phyloP scores from a whole-genome alignment of 1,140 invertebrate species.

The Hycleus phaleratus region DNA sequence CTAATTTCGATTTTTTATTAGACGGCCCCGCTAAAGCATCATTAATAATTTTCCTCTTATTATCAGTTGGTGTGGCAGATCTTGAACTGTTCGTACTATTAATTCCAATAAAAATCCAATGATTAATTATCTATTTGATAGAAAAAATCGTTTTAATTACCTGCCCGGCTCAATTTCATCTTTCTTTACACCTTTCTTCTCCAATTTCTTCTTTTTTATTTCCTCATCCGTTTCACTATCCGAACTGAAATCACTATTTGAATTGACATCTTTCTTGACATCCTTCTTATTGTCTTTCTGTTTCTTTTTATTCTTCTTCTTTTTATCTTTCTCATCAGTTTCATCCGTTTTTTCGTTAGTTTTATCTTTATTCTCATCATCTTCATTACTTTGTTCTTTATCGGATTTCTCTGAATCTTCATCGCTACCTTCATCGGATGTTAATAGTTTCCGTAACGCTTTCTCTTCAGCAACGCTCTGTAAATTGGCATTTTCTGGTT shows the following conservation, averaged over 20 bases:
- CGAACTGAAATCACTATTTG: slow-evolving; percentile 63
- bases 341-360: slow-evolving; percentile 54
- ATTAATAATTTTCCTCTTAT: slow-evolving; percentile 35
- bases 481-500: slow-evolving; percentile 55
- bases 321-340: slow-evolving; percentile 47
- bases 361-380: slow-evolving; percentile 46
- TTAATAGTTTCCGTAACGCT: slow-evolving; percentile 74
- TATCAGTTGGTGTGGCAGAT: slow-evolving; percentile 52
- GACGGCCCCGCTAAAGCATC: slow-evolving; percentile 34
- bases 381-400: slow-evolving; percentile 48
- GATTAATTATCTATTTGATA: no score
- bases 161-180: slow-evolving; percentile 38
- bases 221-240: slow-evolving; percentile 67
- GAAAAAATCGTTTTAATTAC: no score
- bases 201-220: slow-evolving; percentile 39
- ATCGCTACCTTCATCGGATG: slow-evolving; percentile 84
- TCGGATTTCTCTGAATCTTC: slow-evolving; percentile 65
- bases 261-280: slow-evolving; percentile 40
- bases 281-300: slow-evolving; percentile 57
- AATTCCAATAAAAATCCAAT: no score
- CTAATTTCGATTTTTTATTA: slow-evolving; percentile 56
- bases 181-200: slow-evolving; percentile 44
- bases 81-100: slow-evolving; percentile 51
- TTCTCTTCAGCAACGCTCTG: slow-evolving; percentile 77
- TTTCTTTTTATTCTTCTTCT: slow-evolving; percentile 56